Evolutionary conservation across 2,888 invertebrate genomes (phyloP).

Genomic region (Platynereis dumerilii): DNA sequence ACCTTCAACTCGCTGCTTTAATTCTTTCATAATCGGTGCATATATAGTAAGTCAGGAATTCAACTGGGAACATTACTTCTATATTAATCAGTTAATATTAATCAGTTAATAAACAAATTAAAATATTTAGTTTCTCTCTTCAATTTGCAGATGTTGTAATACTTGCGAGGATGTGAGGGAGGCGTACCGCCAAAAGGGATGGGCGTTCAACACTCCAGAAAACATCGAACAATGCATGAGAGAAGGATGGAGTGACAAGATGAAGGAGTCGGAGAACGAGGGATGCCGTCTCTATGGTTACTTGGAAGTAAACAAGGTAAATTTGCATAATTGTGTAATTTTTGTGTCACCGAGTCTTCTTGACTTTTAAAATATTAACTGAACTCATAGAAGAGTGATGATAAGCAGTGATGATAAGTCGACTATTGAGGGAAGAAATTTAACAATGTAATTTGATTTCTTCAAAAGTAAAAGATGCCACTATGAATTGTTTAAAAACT

Average conservation of each 20-base stretch:
- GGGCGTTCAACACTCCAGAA: constrained; percentile 82
- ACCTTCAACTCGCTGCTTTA: no score
- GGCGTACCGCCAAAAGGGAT: constrained; percentile 85
- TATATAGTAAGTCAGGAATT: no score
- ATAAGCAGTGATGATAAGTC: no score
- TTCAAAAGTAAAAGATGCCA: no score
- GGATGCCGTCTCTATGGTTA: constrained; percentile 96
- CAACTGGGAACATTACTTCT: no score
- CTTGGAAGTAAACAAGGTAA: constrained; percentile 90
- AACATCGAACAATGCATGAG: constrained; percentile 90
- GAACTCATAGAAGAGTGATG: not conserved
- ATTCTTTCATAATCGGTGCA: no score
- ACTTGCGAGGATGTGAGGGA: constrained; percentile 94
- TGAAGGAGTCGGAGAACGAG: constrained; percentile 84
- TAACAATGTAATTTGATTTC: no score
- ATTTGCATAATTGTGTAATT: not conserved
- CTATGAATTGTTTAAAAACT: no score
- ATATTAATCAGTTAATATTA: no score
- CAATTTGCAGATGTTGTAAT: constrained; percentile 82
- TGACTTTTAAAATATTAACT: not conserved
- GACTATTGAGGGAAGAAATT: no score
- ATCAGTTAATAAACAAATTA: no score
- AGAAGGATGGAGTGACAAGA: constrained; percentile 75
- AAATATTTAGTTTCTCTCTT: no score
- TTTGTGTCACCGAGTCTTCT: not conserved